Base-by-base conservation (phyloP, 2,888 invertebrate species). In the Colletes collaris region DNA sequence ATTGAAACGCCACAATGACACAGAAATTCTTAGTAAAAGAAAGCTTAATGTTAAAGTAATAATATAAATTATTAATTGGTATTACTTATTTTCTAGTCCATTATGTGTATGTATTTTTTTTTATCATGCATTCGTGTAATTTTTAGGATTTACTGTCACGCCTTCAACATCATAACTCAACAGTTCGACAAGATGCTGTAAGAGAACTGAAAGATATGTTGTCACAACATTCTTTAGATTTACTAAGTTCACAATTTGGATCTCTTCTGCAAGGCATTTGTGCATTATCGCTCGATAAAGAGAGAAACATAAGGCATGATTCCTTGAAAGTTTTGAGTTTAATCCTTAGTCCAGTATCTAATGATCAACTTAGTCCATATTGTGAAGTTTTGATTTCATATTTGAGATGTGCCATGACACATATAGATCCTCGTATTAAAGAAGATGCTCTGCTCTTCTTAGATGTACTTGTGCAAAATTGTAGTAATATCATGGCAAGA, bases 331-430 rank as follows among this genome's bases (percentile, higher is more conserved):
- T 95, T 8, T 87, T 96, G 4, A 93, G 94, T 84, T 87, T 94
- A 35, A 93, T 95, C 69, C 90, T 95, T 3, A 87, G 91, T 44
- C 89, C 93, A 76, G 91, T 94, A 65, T 90, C 93, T 6, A 90
- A 89, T 8, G 92, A 94, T 10, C 95, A 95, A 86, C 92, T 96
- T 13, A 92, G 94, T 55, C 97, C 98, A 10, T 97, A 97, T 91
- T 97, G 96, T 90, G 95, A 96, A 79, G 94, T 97, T 6, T 93
- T 98, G 77, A 95, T 96, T 27, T 96, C 97, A 0, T 97, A 97
- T 92, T 92, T 98, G 62, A 95, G 96, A 68, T 98, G 98, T 93
- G 97, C 97, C 0, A 97, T 98, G 97, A 98, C 98, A 0, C 97
- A 98, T 89, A 97, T 98, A 76, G 95, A 97, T 90, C 95, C 94